Conservation (phyloP, 2,113 vertebrate species). For the Percopsis transmontana region DNA sequence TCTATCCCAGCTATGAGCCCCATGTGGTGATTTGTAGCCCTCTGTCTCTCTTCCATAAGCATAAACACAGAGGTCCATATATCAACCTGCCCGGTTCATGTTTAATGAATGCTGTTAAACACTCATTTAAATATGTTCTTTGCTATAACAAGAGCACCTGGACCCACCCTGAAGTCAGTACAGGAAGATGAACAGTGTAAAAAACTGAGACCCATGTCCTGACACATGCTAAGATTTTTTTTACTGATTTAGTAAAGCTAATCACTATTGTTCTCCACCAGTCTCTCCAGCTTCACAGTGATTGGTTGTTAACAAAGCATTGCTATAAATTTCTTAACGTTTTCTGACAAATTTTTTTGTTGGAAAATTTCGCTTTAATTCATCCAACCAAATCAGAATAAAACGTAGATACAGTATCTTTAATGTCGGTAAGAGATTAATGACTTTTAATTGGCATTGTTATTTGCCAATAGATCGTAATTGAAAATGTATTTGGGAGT, state of each 20-base stretch:
- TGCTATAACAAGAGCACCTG: conserved; percentile 24
- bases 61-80: conserved; percentile 61
- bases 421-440: no score
- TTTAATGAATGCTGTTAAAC: conserved; percentile 68
- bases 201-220: background rate
- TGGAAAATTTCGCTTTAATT: no score
- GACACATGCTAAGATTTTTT: background rate
- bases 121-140: conserved; percentile 72
- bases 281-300: background rate
- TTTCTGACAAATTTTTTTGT: background rate
- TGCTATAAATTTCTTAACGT: background rate
- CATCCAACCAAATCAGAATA: no score
- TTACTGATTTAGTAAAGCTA: no score
- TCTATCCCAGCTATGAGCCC: conserved; percentile 36
- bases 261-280: background rate
- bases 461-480: no score
- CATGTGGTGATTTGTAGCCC: conserved; percentile 61
- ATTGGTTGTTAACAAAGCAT: background rate
- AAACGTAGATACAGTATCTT: no score
- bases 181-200: conserved; percentile 6
- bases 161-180: conserved; percentile 18
- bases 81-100: conserved; percentile 51
- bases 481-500: no score
- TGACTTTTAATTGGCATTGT: no score
- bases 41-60: conserved; percentile 51